Conservation (phyloP, 2,797 vertebrate genomes). For the Meda fulgida region DNA sequence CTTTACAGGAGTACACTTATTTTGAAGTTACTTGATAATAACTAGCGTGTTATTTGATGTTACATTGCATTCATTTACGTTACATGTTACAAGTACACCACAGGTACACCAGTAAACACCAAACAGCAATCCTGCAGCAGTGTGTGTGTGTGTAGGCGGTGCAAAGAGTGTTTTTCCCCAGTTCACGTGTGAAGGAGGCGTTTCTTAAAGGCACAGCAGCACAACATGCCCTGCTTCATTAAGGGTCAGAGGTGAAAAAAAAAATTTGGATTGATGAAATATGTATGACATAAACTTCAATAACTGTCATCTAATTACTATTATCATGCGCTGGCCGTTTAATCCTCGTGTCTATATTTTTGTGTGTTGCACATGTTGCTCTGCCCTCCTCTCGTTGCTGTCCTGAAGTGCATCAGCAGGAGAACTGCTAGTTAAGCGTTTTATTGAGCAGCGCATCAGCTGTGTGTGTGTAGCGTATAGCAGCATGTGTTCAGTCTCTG, state of each 20-base stretch:
- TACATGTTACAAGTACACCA: no score
- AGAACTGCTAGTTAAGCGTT: slow-evolving; percentile 36
- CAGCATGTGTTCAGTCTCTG: slow-evolving; percentile 27
- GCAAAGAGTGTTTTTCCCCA: not conserved
- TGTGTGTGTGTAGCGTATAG: not conserved
- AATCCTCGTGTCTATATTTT: not conserved
- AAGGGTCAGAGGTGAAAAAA: not conserved
- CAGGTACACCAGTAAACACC: no score
- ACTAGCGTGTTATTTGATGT: not conserved
- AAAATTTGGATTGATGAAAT: not conserved
- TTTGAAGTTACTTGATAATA: not conserved
- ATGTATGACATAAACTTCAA: not conserved
- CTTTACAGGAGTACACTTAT: not conserved
- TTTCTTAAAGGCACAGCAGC: slow-evolving; percentile 1
- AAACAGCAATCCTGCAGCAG: not conserved
- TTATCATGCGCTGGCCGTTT: not conserved
- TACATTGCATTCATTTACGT: no score
- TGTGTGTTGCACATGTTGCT: slow-evolving; percentile 19
- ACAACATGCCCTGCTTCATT: not conserved
- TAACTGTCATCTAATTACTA: not conserved
- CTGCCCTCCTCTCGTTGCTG: slow-evolving; percentile 16
- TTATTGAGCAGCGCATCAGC: slow-evolving; percentile 33
- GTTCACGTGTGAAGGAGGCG: not conserved
- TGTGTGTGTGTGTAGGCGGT: not conserved
- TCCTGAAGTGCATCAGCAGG: slow-evolving; percentile 20